Base-by-base conservation (phyloP, 2,113 vertebrate genomes). In the Phyllostomus hastatus region DNA sequence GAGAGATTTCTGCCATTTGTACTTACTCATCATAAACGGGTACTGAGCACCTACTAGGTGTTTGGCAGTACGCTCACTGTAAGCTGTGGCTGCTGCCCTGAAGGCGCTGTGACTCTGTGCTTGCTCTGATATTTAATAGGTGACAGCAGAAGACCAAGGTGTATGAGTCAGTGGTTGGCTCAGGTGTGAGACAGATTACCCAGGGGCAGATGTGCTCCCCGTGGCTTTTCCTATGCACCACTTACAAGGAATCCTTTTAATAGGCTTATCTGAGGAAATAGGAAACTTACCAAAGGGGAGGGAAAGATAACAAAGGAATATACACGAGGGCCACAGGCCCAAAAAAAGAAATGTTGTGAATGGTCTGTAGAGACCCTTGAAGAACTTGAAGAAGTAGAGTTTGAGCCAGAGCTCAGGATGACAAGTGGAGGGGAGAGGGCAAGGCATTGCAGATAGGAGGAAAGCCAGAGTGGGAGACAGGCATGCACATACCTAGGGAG, bases 191-290 rank as follows among this genome's bases (percentile, higher is more conserved):
- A 72, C 9, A 35, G 50, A 76, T 50, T 33, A 83, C 48, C 48
- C 22, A 35, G n/a, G 67, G 38, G 48, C 38, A 61, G n/a, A 16
- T 79, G n/a, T 89, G 9, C 15, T 91, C 41, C 6, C 0, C 48
- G 19, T 79, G 73, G 54, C 67, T 87, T 72, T 95, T 78, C 7
- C 0, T 73, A 11, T 31, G 7, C 46, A 3, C 26, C 41, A 26
- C 75, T 89, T 59, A 79, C 10, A 82, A 69, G 66, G 76, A 83
- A 46, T 54, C 6, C 26, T 73, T 11, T 19, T 43, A 59, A 10
- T 46, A 69, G 54, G n/a, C 31, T 95, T 95, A 48, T 82, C 52
- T 91, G 86, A 91, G 31, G 52, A 95, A 89, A 82, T 15, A n/a
- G 35, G 72, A 78, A 20, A 6, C 10, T 31, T 88, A 48, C 33